Conservation (phyloP, 2,113 vertebrate species). For the Nothocercus nigrocapillus region DNA sequence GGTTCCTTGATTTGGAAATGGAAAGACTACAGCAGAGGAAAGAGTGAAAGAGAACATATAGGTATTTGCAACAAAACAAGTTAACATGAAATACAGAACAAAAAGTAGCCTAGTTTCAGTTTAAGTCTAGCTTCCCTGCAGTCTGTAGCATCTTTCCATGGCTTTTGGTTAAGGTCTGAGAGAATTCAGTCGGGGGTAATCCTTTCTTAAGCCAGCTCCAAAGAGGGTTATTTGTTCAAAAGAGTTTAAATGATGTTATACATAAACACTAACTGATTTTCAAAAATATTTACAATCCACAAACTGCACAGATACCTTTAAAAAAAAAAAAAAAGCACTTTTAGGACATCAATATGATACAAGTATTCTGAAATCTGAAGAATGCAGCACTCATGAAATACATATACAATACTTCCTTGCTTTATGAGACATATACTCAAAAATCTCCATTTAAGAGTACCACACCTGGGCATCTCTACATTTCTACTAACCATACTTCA, state of each 20-base stretch:
- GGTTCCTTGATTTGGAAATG: neutral
- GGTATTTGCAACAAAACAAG: neutral
- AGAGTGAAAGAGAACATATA: neutral
- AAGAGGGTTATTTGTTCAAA: neutral
- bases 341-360: neutral
- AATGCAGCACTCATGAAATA: neutral
- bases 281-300: neutral
- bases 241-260: neutral
- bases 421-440: neutral
- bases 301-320: neutral
- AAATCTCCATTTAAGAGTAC: neutral
- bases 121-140: neutral
- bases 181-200: neutral
- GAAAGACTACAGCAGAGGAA: neutral
- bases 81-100: neutral
- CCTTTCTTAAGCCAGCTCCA: neutral
- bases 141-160: neutral
- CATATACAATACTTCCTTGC: neutral
- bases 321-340: neutral
- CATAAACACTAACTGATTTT: neutral
- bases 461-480: neutral
- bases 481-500: neutral
- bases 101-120: neutral
- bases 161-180: neutral
- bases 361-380: neutral